Conservation (phyloP, 2,797 vertebrate species). For the Hydrophis major region DNA sequence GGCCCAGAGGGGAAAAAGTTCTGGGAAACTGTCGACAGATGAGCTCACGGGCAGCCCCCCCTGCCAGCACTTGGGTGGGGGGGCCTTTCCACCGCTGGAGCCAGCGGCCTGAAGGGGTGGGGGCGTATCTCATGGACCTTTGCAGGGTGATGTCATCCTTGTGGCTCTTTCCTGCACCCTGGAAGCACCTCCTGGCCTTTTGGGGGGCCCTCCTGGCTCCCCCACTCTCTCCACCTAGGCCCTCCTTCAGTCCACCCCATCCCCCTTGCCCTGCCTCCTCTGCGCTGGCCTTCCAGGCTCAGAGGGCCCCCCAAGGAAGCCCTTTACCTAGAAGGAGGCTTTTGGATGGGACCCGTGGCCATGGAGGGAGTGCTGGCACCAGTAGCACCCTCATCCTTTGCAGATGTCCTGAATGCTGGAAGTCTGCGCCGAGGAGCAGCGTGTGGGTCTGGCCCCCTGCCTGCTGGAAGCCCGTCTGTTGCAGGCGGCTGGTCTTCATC, state of each 20-base stretch:
- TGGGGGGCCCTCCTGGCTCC: not conserved
- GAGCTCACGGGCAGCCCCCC: no score
- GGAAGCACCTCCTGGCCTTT: not conserved
- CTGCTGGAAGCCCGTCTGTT: not conserved
- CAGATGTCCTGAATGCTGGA: not conserved
- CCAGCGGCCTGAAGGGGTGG: not conserved
- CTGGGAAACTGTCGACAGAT: not conserved
- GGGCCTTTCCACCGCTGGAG: not conserved
- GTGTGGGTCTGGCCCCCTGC: not conserved
- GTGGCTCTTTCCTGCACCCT: not conserved
- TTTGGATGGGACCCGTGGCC: not conserved
- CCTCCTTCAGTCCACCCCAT: not conserved
- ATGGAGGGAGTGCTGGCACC: not conserved
- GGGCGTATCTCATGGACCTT: accelerated
- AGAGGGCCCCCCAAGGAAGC: not conserved
- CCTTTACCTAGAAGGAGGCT: not conserved
- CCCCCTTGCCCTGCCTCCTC: not conserved
- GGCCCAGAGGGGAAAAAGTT: not conserved
- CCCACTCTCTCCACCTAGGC: not conserved
- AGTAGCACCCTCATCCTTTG: not conserved
- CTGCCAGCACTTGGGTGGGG: no score
- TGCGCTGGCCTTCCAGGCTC: not conserved
- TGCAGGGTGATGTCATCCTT: not conserved
- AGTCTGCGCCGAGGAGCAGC: not conserved
- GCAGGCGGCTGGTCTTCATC: no score